Base-by-base conservation (phyloP, 2,888 invertebrate genomes). In the Mesopsocus fuscifrons region DNA sequence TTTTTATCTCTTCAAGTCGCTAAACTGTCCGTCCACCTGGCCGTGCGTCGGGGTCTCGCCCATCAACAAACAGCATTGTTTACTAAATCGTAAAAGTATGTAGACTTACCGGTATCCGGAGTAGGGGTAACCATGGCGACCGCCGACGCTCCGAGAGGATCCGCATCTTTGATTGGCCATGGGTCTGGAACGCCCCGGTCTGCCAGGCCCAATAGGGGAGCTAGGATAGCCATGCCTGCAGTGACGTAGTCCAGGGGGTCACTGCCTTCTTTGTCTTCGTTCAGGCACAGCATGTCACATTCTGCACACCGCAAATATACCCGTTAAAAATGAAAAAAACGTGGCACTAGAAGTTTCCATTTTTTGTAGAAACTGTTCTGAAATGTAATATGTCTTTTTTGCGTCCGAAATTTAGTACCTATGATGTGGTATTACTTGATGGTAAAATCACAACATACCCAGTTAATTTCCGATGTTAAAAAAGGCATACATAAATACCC, bases 111-210 rank as follows among this genome's bases (percentile, higher is more conserved):
- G 17, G 44, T 17, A 23, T 47, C 42, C 15, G 34, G n/a, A 8
- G 44, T 46, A 13, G 34, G 30, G 34, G 56, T 54, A 3, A 64
- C 58, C 40, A 56, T 57, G 1, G 63, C 61, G 2, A 67, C 62
- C 3, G 59, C 56, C 26, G 59, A 60, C 2, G 63, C 55, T 2
- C 74, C 74, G 4, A 74, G 56, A 2, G 71, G 69, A 54, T 73
- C 73, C 18, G 59, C 51, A 15, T 64, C 64, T 40, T 59, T 56
- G 47, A 70, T 65, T 2, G 57, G 54, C 18, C 71, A 59, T 2
- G 65, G 61, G 40, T 64, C 64, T 4, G 66, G 64, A 34, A 58
- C 54, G 17, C 13, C 32, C 13, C 58, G 59, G 44, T 56, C 64
- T 22, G 58, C 49, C 46, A 64, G 49, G 46, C 68, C 56, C 46